Evolutionary conservation across 2,888 invertebrate genomes (phyloP).

Genomic region (Agrochola macilenta): DNA sequence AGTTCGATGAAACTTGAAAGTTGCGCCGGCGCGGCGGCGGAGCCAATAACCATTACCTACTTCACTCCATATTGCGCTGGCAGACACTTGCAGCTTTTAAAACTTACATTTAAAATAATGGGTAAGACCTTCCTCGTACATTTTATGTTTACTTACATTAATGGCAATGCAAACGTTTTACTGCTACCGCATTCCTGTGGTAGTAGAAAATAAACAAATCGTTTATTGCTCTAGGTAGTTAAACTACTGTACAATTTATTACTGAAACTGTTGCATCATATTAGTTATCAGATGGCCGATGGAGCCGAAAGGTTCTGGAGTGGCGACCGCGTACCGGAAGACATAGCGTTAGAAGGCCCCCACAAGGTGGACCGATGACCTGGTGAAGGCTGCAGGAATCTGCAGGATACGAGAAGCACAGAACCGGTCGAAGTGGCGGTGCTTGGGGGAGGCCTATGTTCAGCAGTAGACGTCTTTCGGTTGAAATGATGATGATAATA

Average conservation of each 20-base stretch:
- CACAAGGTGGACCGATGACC: no score
- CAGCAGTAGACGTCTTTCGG: no score
- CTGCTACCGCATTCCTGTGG: neutral
- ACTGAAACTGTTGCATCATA: neutral
- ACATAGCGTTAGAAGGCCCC: no score
- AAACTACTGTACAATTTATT: neutral
- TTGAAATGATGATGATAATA: neutral
- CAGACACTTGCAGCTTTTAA: constrained; percentile 37
- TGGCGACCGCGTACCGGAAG: no score
- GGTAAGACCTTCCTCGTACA: constrained; percentile 19
- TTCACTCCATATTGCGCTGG: constrained; percentile 54
- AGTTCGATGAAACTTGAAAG: constrained; percentile 58
- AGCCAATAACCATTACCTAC: constrained; percentile 62
- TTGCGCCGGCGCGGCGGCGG: constrained; percentile 40
- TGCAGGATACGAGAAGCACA: no score
- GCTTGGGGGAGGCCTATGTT: no score
- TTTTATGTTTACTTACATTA: constrained; percentile 38
- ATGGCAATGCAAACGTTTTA: constrained; percentile 22
- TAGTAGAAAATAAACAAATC: constrained; percentile 5
- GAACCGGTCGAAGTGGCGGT: no score
- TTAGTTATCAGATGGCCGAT: neutral
- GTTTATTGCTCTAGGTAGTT: neutral
- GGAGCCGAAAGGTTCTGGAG: no score
- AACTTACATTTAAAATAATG: constrained; percentile 53
- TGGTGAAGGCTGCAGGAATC: no score